Evolutionary conservation across 1,140 invertebrate genomes (phyloP), one percentile per base, ranked within the genome.

Genomic region (Macrocentrus cingulum): DNA sequence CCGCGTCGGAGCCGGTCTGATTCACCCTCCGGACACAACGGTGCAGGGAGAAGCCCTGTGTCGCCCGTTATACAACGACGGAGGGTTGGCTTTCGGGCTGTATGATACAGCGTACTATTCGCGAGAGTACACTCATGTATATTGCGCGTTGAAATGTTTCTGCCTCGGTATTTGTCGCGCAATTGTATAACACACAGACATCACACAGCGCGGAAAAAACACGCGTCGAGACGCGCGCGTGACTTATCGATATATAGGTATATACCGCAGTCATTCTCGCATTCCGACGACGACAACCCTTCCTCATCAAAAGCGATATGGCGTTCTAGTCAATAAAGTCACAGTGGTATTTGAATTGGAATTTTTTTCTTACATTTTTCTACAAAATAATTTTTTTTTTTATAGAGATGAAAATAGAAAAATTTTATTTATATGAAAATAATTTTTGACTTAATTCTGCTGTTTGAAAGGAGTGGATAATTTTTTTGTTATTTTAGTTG

Each of bases 101-200:
- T 11, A 25, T 37, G 13, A 29, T 29, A 29, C 9, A 9, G 4
- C 25, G 25, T 29, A 29, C 25, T 29, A 29, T 29, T 5, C 9
- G 25, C 9, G 4, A 9, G 25, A 29, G 25, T 4, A 9, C n/a
- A 48, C 23, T 52, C 36, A 11, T 50, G 46, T 55, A 20, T 45
- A 53, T 58, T 58, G 56, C 37, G 46, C 56, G 46, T 58, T 41
- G 48, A 44, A 58, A 58, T 51, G 6, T 58, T 58, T 50, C 37
- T 20, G 48, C 46, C 23, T 15, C 34, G 19, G 16, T 22, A 25
- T 51, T 19, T 51, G 36, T n/a, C 8, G n/a, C 25, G 50, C 37
- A 41, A 23, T 52, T 13, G 49, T 52, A 20, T 50, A 34, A n/a
- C 16, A 15, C n/a, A n/a, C n/a, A n/a, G n/a, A n/a, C 13, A 23